Evolutionary conservation across 2,113 vertebrate species (phyloP).

Genomic region (Chionis minor): DNA sequence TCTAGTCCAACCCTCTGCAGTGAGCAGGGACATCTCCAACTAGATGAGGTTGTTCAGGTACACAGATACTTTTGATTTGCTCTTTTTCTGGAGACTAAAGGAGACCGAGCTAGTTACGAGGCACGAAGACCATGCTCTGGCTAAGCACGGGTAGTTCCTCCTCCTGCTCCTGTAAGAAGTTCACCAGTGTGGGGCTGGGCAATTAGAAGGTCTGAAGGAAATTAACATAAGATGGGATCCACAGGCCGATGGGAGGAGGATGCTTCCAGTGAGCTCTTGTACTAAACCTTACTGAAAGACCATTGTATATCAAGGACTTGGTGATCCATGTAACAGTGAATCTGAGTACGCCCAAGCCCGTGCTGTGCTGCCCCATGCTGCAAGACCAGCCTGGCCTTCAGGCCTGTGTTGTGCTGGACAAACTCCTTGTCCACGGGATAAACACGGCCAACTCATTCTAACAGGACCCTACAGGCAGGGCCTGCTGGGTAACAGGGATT

Average conservation of each 20-base stretch:
- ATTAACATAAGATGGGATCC: not conserved
- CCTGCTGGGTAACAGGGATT: not conserved
- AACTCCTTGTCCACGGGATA: accelerated
- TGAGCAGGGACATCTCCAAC: not conserved
- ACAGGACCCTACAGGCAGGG: not conserved
- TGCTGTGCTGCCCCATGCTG: not conserved
- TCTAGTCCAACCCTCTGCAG: too few species aligned
- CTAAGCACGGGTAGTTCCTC: not conserved
- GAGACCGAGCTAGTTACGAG: not conserved
- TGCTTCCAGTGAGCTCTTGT: not conserved
- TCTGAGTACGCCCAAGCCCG: not conserved
- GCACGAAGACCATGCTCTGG: not conserved
- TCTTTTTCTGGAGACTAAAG: not conserved
- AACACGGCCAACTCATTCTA: too few species aligned
- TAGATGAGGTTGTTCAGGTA: not conserved
- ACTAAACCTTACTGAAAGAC: not conserved
- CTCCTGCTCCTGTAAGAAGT: not conserved
- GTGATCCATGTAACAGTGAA: accelerated
- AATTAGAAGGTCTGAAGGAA: not conserved
- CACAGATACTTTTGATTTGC: not conserved
- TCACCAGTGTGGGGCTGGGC: not conserved
- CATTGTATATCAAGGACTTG: not conserved
- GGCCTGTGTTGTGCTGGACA: not conserved
- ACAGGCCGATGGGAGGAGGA: not conserved
- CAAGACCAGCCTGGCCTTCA: not conserved